Evolutionary conservation across 92 coral and sea anemone species (phyloP).

Genomic region (Ricordea florida): DNA sequence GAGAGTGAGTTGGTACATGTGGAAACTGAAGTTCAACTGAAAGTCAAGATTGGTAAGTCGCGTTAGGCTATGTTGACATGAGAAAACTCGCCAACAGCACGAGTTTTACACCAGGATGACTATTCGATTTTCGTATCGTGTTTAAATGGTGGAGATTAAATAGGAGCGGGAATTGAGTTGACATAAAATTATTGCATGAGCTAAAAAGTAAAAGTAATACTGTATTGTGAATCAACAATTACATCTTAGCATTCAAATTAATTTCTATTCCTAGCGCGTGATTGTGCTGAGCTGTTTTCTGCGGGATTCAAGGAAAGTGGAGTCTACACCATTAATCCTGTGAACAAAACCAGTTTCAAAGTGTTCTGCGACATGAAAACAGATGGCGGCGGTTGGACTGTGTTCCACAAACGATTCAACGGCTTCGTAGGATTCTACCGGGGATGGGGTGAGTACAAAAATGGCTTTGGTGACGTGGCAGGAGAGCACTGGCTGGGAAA

Average conservation of each 20-base stretch:
- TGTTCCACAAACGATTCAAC: constrained; percentile 63
- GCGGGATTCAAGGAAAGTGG: constrained; percentile 70
- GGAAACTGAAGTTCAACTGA: constrained; percentile 10
- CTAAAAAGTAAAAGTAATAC: too few relatives aligned
- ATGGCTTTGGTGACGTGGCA: constrained; percentile 62
- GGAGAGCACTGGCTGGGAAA: constrained; percentile 80
- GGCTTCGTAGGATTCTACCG: constrained; percentile 43
- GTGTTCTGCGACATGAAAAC: constrained; percentile 84
- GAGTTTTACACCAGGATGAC: too few relatives aligned
- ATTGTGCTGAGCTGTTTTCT: constrained; percentile 69
- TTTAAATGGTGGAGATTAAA: too few relatives aligned
- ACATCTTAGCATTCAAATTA: too few relatives aligned
- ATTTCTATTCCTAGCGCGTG: constrained; percentile 26
- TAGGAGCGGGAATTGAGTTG: too few relatives aligned
- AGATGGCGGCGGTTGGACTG: constrained; percentile 77
- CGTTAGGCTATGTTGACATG: background rate
- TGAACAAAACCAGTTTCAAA: constrained; percentile 40
- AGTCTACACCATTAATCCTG: constrained; percentile 68
- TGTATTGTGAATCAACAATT: too few relatives aligned
- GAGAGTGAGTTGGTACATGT: constrained; percentile 16
- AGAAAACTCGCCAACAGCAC: too few relatives aligned
- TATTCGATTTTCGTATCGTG: too few relatives aligned
- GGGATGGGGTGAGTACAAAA: constrained; percentile 66
- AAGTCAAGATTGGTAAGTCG: background rate
- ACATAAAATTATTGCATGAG: too few relatives aligned